Evolutionary conservation across 2,113 vertebrate genomes (phyloP).

Genomic region (Notiomystis cincta): DNA sequence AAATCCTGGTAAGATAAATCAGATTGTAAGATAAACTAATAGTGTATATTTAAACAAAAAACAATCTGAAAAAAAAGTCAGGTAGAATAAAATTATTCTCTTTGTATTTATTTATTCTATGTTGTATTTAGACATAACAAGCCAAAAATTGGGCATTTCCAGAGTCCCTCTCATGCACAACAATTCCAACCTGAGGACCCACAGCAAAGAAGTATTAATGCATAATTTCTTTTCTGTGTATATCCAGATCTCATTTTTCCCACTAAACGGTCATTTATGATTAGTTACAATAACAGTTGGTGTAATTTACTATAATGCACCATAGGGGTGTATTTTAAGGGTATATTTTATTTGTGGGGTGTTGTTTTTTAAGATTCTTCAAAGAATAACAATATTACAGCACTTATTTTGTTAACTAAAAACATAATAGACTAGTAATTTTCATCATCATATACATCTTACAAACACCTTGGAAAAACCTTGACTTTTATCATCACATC

Average conservation of each 20-base stretch:
- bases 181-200: neutral
- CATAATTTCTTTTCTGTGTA: neutral
- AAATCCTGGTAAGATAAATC: neutral
- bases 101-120: neutral
- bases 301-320: neutral
- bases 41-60: neutral
- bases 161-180: neutral
- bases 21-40: neutral
- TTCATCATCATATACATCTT: neutral
- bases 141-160: neutral
- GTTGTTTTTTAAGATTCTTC: neutral
- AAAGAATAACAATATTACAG: neutral
- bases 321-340: neutral
- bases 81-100: neutral
- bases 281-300: neutral
- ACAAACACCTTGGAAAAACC: neutral
- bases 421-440: neutral
- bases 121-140: neutral
- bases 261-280: neutral
- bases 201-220: neutral
- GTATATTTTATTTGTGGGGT: fast-evolving
- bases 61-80: neutral
- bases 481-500: neutral
- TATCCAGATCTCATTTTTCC: neutral
- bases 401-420: neutral